Percentiles rank a stretch among this genome's conserved stretches.
Conservation (phyloP, 1,140 invertebrate genomes). For the Polypedilum vanderplanki region DNA sequence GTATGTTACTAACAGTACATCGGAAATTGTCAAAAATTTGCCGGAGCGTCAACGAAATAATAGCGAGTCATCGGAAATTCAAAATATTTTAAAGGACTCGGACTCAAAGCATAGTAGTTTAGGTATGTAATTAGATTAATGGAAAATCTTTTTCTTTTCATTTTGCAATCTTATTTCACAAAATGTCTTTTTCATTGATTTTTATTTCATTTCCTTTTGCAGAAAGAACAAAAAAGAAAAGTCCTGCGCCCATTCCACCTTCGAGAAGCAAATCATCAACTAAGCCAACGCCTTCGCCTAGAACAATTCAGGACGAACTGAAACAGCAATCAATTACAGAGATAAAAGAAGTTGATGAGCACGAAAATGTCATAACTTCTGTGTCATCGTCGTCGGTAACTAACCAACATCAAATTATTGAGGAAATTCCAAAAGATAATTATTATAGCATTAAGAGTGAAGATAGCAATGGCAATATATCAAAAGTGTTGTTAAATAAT, state of each 20-base stretch:
- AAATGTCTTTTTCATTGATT: constrained; percentile 33
- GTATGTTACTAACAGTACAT: neutral
- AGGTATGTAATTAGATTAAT: constrained; percentile 1
- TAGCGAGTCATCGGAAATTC: neutral
- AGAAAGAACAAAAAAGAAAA: constrained; percentile 26
- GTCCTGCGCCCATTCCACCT: constrained; percentile 37
- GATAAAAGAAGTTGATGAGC: constrained; percentile 22
- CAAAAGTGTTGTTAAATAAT: constrained; percentile 30
- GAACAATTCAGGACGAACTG: constrained; percentile 27
- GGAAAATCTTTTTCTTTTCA: neutral
- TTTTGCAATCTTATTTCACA: neutral
- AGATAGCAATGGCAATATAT: constrained; percentile 28
- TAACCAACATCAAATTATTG: neutral
- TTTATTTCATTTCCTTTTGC: constrained; percentile 36
- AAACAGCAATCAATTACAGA: neutral
- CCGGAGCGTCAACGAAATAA: neutral
- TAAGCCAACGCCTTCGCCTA: constrained; percentile 2
- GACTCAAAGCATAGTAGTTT: constrained; percentile 13
- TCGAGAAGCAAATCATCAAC: constrained; percentile 32
- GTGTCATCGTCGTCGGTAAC: too few species aligned
- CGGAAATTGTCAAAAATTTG: constrained; percentile 9
- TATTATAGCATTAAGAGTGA: neutral
- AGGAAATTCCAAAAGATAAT: neutral
- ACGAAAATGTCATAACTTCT: neutral
- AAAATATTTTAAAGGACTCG: neutral